Base-by-base conservation (phyloP, 2,888 invertebrate genomes). In the Mythimna loreyi region DNA sequence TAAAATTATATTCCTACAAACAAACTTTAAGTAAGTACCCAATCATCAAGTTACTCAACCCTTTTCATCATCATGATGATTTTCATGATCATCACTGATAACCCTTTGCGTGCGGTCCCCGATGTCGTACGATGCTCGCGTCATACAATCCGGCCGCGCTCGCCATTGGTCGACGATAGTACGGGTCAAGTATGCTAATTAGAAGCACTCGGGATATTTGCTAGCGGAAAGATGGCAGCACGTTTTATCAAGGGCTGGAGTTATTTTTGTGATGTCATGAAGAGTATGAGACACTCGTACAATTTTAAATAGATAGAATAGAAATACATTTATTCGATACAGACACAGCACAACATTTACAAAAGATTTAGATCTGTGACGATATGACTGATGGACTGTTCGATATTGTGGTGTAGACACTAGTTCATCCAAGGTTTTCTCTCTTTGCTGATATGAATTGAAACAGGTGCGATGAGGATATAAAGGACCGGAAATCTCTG, bases 181-280 rank as follows among this genome's bases (percentile, higher is more conserved):
- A 43, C 36, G 64, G 82, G 83, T 85, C 83, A 84, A 84, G 81
- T 76, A 83, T 83, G 77, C 78, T 59, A 72, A 69, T 70, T 72
- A 75, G 59, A 74, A 60, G 61, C 53, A 67, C 61, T 72, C 60
- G 57, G 40, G 56, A 80, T 68, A 72, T 67, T 71, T 70, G 60
- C 58, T 59, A 65, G 52, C 63, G 59, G 67, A 58, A 73, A 65
- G 59, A 72, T 47, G 52, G 43, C 50, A 55, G 67, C 61, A 74
- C 58, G 52, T 70, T 81, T 74, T 64, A 52, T 53, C 16, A 59
- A 59, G 21, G 45, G 36, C 53, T 60, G 60, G 40, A 62, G 43
- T n/a, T 33, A 53, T 13, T 57, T n/a, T 49, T 56, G 23, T 28
- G 7, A 43, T n/a, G 21, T 11, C 25, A 30, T 25, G 7, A 13